phyloP scores from a whole-genome alignment of 2,888 invertebrate genomes.

The Dioctria linearis region DNA sequence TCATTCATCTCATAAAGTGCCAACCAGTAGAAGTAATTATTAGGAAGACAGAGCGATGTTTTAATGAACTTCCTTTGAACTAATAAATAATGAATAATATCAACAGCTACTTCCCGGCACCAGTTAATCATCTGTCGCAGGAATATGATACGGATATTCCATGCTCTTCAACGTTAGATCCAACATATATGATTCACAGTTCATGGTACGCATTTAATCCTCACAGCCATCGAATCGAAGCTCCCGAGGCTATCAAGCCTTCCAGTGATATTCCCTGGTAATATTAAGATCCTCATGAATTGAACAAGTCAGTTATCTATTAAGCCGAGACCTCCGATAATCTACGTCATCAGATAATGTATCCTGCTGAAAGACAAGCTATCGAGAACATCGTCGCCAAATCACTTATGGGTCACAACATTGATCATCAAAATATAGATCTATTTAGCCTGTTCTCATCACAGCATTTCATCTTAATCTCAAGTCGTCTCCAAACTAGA shows the following conservation, averaged over 20 bases:
- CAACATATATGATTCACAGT: not conserved
- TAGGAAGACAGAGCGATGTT: not conserved
- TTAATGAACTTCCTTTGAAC: not conserved
- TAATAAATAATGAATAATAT: no score
- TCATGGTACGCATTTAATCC: not conserved
- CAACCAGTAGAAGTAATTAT: not conserved
- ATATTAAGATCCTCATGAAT: not conserved
- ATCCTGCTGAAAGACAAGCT: not conserved
- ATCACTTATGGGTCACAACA: no score
- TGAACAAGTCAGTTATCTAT: not conserved
- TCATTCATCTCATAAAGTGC: constrained; percentile 1
- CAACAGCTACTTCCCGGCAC: not conserved
- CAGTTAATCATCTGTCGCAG: not conserved
- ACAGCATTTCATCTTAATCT: no score
- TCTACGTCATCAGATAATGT: not conserved
- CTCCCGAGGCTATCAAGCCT: not conserved
- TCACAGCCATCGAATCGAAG: not conserved
- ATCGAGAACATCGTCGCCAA: not conserved
- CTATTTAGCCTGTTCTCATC: no score
- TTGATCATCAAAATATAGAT: no score
- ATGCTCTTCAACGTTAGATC: not conserved
- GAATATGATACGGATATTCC: not conserved
- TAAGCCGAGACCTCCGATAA: not conserved
- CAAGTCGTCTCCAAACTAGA: no score
- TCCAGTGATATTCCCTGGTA: not conserved